Evolutionary conservation across 2,797 vertebrate genomes (phyloP).

Genomic region (Momotus momota): DNA sequence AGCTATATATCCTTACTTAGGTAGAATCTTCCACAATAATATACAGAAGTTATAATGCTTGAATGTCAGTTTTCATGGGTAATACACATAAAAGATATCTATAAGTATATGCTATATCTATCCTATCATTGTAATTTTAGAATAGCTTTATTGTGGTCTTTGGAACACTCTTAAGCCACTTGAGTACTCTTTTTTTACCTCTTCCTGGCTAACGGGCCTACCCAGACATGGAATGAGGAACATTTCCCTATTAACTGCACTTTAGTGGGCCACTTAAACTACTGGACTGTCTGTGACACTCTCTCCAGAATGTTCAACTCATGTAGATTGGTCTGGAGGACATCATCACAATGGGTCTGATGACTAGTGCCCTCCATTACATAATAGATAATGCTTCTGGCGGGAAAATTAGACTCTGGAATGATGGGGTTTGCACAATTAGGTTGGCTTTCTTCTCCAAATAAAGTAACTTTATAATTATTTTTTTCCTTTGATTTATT

Average conservation of each 20-base stretch:
- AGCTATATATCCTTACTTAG: not conserved
- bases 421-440: accelerated
- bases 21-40: not conserved
- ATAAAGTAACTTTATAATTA: not conserved
- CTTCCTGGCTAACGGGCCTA: not conserved
- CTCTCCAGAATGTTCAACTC: not conserved
- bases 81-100: not conserved
- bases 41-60: not conserved
- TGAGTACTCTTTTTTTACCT: not conserved
- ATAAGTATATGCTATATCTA: not conserved
- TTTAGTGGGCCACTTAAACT: not conserved
- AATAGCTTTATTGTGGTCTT: not conserved
- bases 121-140: not conserved
- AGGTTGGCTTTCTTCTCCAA: not conserved
- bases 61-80: not conserved
- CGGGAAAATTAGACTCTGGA: not conserved
- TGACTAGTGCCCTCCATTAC: not conserved
- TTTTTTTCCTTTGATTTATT: not conserved
- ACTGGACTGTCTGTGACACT: not conserved
- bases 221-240: not conserved
- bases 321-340: not conserved
- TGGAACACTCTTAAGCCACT: not conserved
- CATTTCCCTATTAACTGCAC: not conserved
- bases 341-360: not conserved
- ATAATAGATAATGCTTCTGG: not conserved